These are phyloP conservation scores for Lacerta viridis DNA, from an alignment of 2,797 vertebrate genomes.

Conservation along the genomic window DNA sequence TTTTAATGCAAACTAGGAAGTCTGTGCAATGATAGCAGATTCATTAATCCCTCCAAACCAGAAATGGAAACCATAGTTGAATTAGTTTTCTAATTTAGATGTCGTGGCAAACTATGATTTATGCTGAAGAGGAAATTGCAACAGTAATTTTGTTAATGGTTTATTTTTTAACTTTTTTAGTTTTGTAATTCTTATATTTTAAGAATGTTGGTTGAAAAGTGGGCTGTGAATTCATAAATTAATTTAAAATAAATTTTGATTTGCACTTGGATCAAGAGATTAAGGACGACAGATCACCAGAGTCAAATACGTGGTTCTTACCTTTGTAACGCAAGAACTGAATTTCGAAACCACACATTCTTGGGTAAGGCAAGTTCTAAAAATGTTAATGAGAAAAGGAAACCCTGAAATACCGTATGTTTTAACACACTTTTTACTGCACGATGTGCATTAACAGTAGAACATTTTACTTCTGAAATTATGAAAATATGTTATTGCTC, in stretches of 20 bases:
- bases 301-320: slow-evolving; percentile 12
- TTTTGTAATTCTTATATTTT: neutral
- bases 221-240: neutral
- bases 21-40: neutral
- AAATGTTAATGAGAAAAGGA: slow-evolving; percentile 35
- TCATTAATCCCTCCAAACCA: neutral
- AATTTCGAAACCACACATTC: slow-evolving; percentile 38
- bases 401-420: slow-evolving; percentile 27
- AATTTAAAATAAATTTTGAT: neutral
- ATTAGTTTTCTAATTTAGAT: neutral
- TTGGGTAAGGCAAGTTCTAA: slow-evolving; percentile 34
- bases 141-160: neutral
- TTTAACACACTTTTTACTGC: slow-evolving; percentile 2
- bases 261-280: neutral
- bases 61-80: neutral
- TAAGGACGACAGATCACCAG: neutral
- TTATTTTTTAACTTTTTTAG: neutral
- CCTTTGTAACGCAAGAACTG: slow-evolving; percentile 37
- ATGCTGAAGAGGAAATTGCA: neutral
- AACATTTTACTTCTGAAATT: slow-evolving; percentile 12
- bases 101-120: neutral
- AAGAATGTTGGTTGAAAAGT: neutral
- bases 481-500: neutral
- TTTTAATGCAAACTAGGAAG: neutral
- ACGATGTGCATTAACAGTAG: neutral